phyloP scores from a whole-genome alignment of 2,797 vertebrate species.

The Rousettus madagascariensis region DNA sequence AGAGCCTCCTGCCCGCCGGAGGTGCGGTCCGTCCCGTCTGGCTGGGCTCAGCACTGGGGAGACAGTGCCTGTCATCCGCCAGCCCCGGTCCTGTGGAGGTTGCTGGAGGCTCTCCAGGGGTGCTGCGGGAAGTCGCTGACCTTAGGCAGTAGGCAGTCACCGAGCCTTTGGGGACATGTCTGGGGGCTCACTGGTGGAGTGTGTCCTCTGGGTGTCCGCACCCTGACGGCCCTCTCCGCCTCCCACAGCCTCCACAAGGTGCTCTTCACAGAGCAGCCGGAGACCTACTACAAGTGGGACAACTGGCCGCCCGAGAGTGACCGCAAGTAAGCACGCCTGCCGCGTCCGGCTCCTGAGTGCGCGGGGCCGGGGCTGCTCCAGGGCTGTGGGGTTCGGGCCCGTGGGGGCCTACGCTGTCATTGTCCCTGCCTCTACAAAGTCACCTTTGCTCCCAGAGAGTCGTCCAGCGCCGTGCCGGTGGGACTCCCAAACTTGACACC shows the following conservation, averaged over 20 bases:
- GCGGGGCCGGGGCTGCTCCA: fast-evolving
- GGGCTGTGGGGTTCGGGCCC: fast-evolving
- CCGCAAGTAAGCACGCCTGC: slow-evolving; percentile 91
- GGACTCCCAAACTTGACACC: not conserved
- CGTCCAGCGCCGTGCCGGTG: fast-evolving
- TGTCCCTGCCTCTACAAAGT: not conserved
- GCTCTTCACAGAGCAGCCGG: slow-evolving; percentile 98
- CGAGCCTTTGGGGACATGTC: fast-evolving
- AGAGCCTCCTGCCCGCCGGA: not conserved
- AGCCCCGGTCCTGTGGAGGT: fast-evolving
- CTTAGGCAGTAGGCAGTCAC: too few species aligned
- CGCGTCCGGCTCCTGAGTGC: fast-evolving
- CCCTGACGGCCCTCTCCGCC: fast-evolving
- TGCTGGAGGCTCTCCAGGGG: not conserved
- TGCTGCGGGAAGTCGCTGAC: fast-evolving
- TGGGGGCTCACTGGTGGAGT: fast-evolving
- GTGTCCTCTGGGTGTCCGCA: fast-evolving
- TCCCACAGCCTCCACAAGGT: slow-evolving; percentile 95
- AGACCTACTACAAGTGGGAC: slow-evolving; percentile 99
- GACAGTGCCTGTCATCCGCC: fast-evolving
- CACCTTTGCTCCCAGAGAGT: too few species aligned
- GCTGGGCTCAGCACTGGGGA: not conserved
- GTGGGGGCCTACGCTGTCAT: fast-evolving
- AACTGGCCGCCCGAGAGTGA: slow-evolving; percentile 99
- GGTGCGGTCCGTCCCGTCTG: not conserved